Evolutionary conservation across 1,140 invertebrate species (phyloP).

Genomic region (Penaeus vannamei): DNA sequence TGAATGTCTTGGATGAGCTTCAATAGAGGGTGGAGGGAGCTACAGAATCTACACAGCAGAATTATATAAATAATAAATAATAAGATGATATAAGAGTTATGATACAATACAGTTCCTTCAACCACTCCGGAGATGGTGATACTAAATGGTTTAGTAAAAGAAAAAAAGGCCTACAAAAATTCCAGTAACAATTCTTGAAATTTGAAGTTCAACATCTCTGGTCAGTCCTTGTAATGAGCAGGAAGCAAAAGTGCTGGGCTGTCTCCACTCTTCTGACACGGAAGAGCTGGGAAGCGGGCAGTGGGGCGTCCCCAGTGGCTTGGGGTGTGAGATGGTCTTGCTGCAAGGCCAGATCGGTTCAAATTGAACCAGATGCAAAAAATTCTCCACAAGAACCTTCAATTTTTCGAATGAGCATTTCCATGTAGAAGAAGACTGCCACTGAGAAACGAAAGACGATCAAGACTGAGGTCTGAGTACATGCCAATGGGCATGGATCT

Average conservation of each 20-base stretch:
- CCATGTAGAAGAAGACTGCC: no score
- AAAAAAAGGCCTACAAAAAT: neutral
- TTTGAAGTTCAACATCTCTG: neutral
- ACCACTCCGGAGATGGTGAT: slow-evolving; percentile 42
- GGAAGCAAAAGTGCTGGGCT: slow-evolving; percentile 48
- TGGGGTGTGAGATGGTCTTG: neutral
- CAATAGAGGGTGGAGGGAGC: slow-evolving; percentile 7
- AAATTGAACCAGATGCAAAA: neutral
- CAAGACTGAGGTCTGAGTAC: no score
- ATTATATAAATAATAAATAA: slow-evolving; percentile 57
- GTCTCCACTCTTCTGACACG: slow-evolving; percentile 60
- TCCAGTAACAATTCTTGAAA: neutral
- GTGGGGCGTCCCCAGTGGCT: neutral
- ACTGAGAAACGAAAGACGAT: no score
- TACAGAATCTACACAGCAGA: slow-evolving; percentile 31
- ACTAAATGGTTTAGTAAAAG: neutral
- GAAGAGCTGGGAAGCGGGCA: slow-evolving; percentile 61
- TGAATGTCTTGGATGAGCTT: slow-evolving; percentile 32
- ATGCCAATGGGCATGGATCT: no score
- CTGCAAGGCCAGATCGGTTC: neutral
- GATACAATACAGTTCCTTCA: slow-evolving; percentile 62
- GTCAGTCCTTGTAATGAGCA: slow-evolving; percentile 24
- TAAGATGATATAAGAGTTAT: slow-evolving; percentile 20
- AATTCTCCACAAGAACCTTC: no score
- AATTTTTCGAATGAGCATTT: no score